phyloP scores from a whole-genome alignment of 2,888 invertebrate genomes.

The Junonia oenone region DNA sequence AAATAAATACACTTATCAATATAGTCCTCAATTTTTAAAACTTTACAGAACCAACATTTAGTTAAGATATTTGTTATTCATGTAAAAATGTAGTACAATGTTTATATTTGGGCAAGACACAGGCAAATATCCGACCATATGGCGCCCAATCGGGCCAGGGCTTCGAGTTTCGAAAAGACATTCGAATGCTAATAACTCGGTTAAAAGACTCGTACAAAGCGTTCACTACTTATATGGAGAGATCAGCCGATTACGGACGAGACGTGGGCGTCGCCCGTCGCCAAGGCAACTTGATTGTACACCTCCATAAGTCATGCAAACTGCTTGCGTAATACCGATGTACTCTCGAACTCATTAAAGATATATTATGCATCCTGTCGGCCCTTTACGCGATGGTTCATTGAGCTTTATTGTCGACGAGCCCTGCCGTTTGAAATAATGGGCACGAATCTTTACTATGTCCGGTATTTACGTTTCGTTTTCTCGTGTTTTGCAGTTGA shows the following conservation, averaged over 20 bases:
- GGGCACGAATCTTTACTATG: conserved; percentile 2
- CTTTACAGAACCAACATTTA: too few relatives aligned
- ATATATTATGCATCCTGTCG: conserved; percentile 64
- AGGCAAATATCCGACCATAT: conserved; percentile 44
- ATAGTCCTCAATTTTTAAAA: too few relatives aligned
- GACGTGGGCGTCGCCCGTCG: conserved; percentile 62
- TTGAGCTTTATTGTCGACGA: conserved; percentile 49
- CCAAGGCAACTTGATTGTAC: conserved; percentile 44
- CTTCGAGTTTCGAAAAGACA: conserved; percentile 48
- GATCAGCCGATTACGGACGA: conserved; percentile 57
- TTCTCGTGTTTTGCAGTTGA: background rate
- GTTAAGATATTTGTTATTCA: background rate
- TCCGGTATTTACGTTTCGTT: background rate
- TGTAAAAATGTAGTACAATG: background rate
- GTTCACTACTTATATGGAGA: conserved; percentile 64
- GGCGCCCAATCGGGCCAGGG: conserved; percentile 43
- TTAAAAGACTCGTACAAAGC: conserved; percentile 45
- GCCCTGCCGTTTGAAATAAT: conserved; percentile 22
- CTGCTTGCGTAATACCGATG: conserved; percentile 62
- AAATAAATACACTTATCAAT: too few relatives aligned
- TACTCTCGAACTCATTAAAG: conserved; percentile 46
- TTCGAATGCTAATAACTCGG: conserved; percentile 52
- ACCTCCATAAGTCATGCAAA: conserved; percentile 52
- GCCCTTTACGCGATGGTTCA: conserved; percentile 55
- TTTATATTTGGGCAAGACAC: background rate